Conservation (phyloP, 2,888 invertebrate genomes). For the Camptogramma bilineatum region DNA sequence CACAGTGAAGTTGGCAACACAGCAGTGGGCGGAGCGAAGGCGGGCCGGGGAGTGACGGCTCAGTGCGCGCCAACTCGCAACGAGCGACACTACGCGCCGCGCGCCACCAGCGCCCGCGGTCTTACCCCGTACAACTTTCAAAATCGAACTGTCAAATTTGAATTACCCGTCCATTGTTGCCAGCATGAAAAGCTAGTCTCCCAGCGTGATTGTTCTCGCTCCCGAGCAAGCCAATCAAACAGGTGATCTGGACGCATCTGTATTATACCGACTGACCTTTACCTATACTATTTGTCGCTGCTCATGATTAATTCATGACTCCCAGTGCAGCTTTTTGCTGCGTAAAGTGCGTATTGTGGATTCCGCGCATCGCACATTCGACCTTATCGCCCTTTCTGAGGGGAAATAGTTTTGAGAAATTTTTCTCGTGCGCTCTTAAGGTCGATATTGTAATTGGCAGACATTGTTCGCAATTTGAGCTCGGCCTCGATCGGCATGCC, state of each 20-base stretch:
- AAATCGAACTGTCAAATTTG: slow-evolving; percentile 41
- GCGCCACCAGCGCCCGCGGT: slow-evolving; percentile 60
- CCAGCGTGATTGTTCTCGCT: slow-evolving; percentile 38
- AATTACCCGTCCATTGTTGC: slow-evolving; percentile 18
- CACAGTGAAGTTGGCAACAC: slow-evolving; percentile 68
- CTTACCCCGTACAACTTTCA: slow-evolving; percentile 51
- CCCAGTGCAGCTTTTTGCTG: slow-evolving; percentile 67
- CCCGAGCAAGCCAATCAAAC: slow-evolving; percentile 61
- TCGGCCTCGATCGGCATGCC: slow-evolving; percentile 70
- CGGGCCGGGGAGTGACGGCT: slow-evolving; percentile 63
- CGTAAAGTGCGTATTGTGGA: slow-evolving; percentile 67
- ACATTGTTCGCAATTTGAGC: slow-evolving; percentile 62
- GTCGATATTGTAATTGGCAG: slow-evolving; percentile 74
- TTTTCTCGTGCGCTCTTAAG: slow-evolving; percentile 59
- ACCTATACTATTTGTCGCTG: slow-evolving; percentile 76
- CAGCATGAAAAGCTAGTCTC: slow-evolving; percentile 19
- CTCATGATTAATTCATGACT: slow-evolving; percentile 80
- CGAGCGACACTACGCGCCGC: slow-evolving; percentile 57
- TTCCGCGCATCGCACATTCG: slow-evolving; percentile 47
- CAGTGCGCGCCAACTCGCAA: slow-evolving; percentile 57
- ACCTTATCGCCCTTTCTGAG: slow-evolving; percentile 48
- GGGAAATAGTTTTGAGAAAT: slow-evolving; percentile 46
- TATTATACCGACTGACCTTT: slow-evolving; percentile 80
- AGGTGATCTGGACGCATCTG: slow-evolving; percentile 67
- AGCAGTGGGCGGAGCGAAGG: slow-evolving; percentile 72